A percentile compares a stretch with the other conserved stretches of the same genome.
phyloP scores from a whole-genome alignment of 2,113 vertebrate genomes.

The Rattus rattus region DNA sequence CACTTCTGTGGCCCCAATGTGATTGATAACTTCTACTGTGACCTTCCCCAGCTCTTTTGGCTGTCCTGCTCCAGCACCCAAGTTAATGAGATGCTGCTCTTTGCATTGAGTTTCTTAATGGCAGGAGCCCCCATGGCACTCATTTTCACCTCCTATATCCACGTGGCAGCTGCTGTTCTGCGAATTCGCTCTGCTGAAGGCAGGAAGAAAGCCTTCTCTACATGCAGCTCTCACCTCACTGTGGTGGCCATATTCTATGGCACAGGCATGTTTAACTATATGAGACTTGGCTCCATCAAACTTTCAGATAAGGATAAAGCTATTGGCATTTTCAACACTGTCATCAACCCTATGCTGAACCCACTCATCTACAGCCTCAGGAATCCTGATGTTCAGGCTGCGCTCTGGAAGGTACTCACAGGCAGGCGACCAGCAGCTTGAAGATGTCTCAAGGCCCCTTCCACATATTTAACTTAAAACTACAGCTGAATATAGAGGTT shows the following conservation, averaged over 20 bases:
- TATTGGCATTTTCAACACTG: constrained; percentile 74
- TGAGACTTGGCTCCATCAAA: constrained; percentile 61
- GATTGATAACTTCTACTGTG: constrained; percentile 78
- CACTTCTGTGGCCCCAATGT: constrained; percentile 19
- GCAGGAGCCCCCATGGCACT: constrained; percentile 57
- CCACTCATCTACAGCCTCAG: constrained; percentile 75
- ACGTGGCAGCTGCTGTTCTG: constrained; percentile 54
- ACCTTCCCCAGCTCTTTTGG: constrained; percentile 76
- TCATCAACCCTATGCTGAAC: constrained; percentile 79
- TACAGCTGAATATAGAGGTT: neutral
- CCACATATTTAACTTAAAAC: neutral
- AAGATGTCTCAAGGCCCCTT: neutral
- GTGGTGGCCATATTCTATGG: constrained; percentile 77
- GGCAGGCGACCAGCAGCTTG: neutral
- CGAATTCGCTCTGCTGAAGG: constrained; percentile 52
- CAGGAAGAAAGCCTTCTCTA: constrained; percentile 30
- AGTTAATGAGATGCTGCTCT: constrained; percentile 35
- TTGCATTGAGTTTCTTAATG: constrained; percentile 58
- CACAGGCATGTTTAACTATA: constrained; percentile 76
- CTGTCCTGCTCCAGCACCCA: constrained; percentile 77
- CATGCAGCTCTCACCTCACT: constrained; percentile 76
- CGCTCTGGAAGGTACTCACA: constrained; percentile 34
- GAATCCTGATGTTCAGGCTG: constrained; percentile 70
- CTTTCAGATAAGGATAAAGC: constrained; percentile 77
- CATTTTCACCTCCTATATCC: neutral